These are phyloP conservation scores for Pseudorectes ferrugineus DNA, from an alignment of 2,113 vertebrate species.

Conservation along the genomic window DNA sequence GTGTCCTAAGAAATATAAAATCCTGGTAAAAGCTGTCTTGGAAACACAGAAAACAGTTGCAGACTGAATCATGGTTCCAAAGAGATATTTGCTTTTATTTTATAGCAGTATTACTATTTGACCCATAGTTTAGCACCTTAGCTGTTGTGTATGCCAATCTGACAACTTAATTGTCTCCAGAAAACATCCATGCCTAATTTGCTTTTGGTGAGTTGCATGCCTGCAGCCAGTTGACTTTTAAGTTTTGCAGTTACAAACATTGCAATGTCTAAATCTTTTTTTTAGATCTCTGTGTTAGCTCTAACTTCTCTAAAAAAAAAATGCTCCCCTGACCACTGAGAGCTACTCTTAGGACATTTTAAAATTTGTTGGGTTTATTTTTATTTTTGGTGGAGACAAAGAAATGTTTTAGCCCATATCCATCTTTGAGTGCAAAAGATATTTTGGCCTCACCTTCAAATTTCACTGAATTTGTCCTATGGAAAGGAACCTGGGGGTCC, in stretches of 20 bases:
- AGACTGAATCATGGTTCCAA: not conserved
- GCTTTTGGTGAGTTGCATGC: not conserved
- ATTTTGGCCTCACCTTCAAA: not conserved
- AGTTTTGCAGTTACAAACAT: not conserved
- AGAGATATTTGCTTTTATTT: not conserved
- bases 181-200: not conserved
- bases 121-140: not conserved
- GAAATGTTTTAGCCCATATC: not conserved
- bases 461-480: not conserved
- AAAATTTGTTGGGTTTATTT: not conserved
- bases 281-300: not conserved
- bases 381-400: not conserved
- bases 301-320: not conserved
- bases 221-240: not conserved
- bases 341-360: not conserved
- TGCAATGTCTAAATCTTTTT: not conserved
- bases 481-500: not conserved
- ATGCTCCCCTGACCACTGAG: not conserved
- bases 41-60: not conserved
- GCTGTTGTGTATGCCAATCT: not conserved
- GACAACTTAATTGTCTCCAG: not conserved
- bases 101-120: not conserved
- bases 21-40: not conserved
- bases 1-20: not conserved
- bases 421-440: not conserved